phyloP scores from a whole-genome alignment of 2,888 invertebrate genomes.

The Hirudinaria manillensis region DNA sequence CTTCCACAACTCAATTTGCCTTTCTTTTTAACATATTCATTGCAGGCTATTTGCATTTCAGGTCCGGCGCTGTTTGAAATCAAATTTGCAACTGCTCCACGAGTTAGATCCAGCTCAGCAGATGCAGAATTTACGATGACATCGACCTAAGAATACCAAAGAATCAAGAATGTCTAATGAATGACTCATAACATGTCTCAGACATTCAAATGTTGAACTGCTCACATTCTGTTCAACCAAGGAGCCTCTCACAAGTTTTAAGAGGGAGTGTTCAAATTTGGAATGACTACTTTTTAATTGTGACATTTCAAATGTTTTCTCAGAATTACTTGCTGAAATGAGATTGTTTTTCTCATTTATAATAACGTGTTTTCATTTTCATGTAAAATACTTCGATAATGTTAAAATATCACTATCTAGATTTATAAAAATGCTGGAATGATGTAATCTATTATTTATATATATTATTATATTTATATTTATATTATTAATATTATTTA shows the following conservation, averaged over 20 bases:
- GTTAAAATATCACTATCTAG: no score
- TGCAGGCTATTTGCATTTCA: conserved; percentile 41
- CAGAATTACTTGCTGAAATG: no score
- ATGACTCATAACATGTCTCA: background rate
- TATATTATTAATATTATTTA: no score
- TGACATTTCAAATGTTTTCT: no score
- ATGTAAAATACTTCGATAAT: no score
- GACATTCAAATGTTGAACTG: background rate
- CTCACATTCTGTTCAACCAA: conserved; percentile 3
- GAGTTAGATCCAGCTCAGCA: conserved; percentile 41
- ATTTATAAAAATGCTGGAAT: no score
- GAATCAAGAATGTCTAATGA: background rate
- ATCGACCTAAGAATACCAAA: conserved; percentile 42
- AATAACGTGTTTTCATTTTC: no score
- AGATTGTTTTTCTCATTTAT: no score
- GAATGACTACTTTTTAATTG: background rate
- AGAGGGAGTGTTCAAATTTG: background rate
- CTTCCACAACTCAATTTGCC: conserved; percentile 36
- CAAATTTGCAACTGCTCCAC: conserved; percentile 43
- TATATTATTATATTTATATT: no score
- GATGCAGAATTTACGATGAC: conserved; percentile 44
- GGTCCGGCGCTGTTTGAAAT: conserved; percentile 43
- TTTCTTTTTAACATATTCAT: background rate
- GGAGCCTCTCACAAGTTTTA: conserved; percentile 17
- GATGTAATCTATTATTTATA: no score